Conservation (phyloP, 2,113 vertebrate genomes). For the Nerophis ophidion region DNA sequence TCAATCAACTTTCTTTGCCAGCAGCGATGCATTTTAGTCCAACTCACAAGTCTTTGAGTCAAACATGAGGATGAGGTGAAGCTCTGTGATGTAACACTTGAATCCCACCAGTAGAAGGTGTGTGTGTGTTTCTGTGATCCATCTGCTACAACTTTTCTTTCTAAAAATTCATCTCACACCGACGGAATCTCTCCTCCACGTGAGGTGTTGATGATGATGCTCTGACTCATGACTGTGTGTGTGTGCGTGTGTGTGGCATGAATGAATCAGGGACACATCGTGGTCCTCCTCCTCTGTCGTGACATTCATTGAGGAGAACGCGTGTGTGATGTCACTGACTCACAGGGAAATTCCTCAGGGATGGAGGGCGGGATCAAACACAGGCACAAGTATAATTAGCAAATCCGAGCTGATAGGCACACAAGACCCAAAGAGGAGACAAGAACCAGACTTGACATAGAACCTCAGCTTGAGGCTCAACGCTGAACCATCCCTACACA, state of each 20-base stretch:
- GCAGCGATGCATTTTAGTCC: background rate
- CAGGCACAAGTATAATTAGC: conserved; percentile 71
- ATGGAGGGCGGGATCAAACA: conserved; percentile 68
- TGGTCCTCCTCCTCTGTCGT: conserved; percentile 59
- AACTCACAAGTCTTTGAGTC: background rate
- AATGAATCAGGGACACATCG: conserved; percentile 61
- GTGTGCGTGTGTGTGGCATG: conserved; percentile 36
- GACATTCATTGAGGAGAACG: conserved; percentile 49
- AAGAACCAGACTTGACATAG: background rate
- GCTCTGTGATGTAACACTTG: conserved; percentile 12
- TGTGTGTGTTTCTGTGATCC: conserved; percentile 16
- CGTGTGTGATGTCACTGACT: conserved; percentile 40
- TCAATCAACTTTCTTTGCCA: background rate
- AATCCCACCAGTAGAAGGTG: conserved; percentile 37
- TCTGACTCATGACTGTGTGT: conserved; percentile 42
- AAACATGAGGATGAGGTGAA: conserved; percentile 10
- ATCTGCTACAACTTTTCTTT: conserved; percentile 46
- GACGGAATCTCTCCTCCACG: conserved; percentile 54
- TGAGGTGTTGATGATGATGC: conserved; percentile 48
- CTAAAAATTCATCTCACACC: conserved; percentile 50
- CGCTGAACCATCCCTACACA: background rate
- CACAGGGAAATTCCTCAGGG: conserved; percentile 71
- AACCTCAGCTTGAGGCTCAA: background rate
- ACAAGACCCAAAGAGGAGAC: background rate
- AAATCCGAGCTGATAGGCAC: conserved; percentile 55